Evolutionary conservation across 53 echinoderm and acorn worm species (phyloP), one percentile per base, ranked within the genome.

Genomic region (Arbacia lixula): DNA sequence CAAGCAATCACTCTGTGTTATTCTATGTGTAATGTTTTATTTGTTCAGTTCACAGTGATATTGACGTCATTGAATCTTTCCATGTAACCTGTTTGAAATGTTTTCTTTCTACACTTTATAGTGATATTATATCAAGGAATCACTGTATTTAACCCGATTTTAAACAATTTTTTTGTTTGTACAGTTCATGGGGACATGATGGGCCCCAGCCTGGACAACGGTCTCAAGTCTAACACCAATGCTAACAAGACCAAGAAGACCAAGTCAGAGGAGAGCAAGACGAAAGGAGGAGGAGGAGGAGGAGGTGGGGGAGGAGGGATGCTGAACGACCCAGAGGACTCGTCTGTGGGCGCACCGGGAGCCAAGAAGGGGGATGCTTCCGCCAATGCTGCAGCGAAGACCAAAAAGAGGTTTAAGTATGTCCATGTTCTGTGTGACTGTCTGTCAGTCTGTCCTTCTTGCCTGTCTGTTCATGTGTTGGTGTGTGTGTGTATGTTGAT

Each of bases 401-500:
- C 35, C 42, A 78, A 78, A 16, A 78, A 78, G 42, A 78, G 79
- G 79, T 78, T 78, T 39, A 78, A 60, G 79, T 78, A 78, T 60
- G 79, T 78, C 30, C 16, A 54, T 52, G 32, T 56, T 56, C 14
- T 46, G 46, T 10, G 8, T 8, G 46, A 46, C 46, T 46, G 8
- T 46, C n/a, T n/a, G n/a, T n/a, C n/a, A n/a, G n/a, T 46, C 8
- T 46, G 14, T 46, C 46, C 46, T 46, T 46, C 46, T 46, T 46
- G 46, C 8, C 8, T 46, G 8, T 46, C 8, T 46, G n/a, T n/a
- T n/a, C n/a, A n/a, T n/a, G n/a, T n/a, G n/a, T n/a, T n/a, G n/a
- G n/a, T n/a, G n/a, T n/a, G n/a, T n/a, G n/a, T n/a, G n/a, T n/a
- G n/a, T n/a, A n/a, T n/a, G n/a, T n/a, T n/a, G n/a, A n/a, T n/a